phyloP scores from a whole-genome alignment of 2,888 invertebrate species.

The Eupeodes latifasciatus region DNA sequence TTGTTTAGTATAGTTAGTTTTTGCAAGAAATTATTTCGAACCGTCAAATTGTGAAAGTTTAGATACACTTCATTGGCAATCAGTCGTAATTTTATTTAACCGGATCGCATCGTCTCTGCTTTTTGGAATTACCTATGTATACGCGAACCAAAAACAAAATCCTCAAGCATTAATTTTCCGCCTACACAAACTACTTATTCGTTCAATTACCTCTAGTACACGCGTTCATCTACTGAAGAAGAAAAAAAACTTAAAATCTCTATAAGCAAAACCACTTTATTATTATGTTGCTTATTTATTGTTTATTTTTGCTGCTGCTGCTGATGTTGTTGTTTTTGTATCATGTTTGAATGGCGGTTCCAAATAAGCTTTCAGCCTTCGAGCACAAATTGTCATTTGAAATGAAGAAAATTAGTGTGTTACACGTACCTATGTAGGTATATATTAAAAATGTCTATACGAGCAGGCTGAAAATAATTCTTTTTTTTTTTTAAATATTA shows the following conservation, averaged over 20 bases:
- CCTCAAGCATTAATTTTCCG: neutral
- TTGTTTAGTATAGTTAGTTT: too few relatives aligned
- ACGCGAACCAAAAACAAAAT: neutral
- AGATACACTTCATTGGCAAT: neutral
- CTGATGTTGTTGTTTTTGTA: neutral
- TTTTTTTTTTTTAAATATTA: slow-evolving; percentile 10
- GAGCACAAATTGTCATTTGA: slow-evolving; percentile 41
- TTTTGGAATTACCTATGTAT: neutral
- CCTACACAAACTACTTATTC: slow-evolving; percentile 41
- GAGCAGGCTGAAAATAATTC: slow-evolving; percentile 49
- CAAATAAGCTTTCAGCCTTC: slow-evolving; percentile 44
- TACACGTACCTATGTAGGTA: neutral
- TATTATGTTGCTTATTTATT: neutral
- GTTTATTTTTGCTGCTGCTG: neutral
- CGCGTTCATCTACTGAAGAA: slow-evolving; percentile 17
- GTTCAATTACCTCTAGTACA: slow-evolving; percentile 58
- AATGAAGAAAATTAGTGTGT: slow-evolving; percentile 51
- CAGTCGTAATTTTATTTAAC: neutral
- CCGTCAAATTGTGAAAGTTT: too few relatives aligned
- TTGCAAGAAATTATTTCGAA: too few relatives aligned
- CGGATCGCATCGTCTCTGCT: neutral
- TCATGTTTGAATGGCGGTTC: slow-evolving; percentile 16
- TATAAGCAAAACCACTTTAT: slow-evolving; percentile 31
- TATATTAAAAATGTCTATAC: neutral
- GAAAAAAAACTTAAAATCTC: slow-evolving; percentile 26